Percentiles rank a stretch among this genome's conserved stretches.
Conservation (phyloP, 2,113 vertebrate genomes). For the Neotoma lepida region DNA sequence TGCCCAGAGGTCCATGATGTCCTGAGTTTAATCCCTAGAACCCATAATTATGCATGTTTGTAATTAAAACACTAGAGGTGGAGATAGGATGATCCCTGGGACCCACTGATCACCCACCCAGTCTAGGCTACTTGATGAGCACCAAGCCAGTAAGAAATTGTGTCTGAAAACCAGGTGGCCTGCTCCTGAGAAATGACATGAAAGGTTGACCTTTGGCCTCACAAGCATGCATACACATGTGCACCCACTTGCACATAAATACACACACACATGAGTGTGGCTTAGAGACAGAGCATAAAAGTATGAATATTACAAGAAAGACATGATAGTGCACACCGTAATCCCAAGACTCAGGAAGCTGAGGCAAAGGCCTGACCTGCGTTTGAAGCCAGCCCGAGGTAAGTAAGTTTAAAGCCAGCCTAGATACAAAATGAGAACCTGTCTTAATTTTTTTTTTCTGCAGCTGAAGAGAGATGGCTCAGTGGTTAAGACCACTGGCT, state of each 20-base stretch:
- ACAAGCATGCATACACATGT: not conserved
- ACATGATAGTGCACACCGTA: not conserved
- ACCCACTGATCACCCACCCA: not conserved
- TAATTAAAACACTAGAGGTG: not conserved
- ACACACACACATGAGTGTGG: not conserved
- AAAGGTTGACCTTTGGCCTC: not conserved
- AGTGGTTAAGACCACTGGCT: not conserved
- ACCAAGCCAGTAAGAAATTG: not conserved
- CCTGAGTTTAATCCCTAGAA: not conserved
- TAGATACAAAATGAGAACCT: not conserved
- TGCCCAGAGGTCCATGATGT: not conserved
- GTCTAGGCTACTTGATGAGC: not conserved
- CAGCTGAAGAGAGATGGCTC: not conserved
- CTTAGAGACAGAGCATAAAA: not conserved
- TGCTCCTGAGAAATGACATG: not conserved
- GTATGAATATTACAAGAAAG: not conserved
- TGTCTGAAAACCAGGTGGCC: not conserved
- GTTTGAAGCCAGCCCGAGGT: not conserved
- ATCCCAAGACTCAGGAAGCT: not conserved
- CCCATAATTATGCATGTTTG: not conserved
- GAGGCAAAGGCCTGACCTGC: not conserved
- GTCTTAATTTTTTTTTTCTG: not conserved
- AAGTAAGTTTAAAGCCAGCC: not conserved
- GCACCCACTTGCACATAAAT: not conserved
- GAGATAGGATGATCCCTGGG: not conserved